phyloP scores from a whole-genome alignment of 2,797 vertebrate species.

The Pseudomugil gertrudae region DNA sequence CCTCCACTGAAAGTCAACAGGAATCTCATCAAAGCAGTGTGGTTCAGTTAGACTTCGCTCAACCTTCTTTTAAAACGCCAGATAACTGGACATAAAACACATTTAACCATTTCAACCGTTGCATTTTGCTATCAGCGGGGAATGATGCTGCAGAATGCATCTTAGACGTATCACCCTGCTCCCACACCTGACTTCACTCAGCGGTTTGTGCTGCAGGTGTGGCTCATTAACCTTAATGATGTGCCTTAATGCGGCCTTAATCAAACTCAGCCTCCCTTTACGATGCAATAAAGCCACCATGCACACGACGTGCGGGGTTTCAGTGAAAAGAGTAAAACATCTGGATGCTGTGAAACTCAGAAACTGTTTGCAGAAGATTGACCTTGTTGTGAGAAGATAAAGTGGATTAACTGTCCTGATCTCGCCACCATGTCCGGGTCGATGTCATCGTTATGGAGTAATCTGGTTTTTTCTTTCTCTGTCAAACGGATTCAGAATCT shows the following conservation, averaged over 20 bases:
- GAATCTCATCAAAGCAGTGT: not conserved
- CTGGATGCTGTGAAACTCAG: not conserved
- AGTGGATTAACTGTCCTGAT: not conserved
- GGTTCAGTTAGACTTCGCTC: not conserved
- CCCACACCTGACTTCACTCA: not conserved
- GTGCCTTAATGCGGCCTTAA: constrained; percentile 5
- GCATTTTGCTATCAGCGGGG: too few species aligned
- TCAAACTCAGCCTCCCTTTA: constrained; percentile 4
- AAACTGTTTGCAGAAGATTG: not conserved
- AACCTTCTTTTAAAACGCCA: too few species aligned
- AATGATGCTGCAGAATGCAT: not conserved
- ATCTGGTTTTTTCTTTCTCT: too few species aligned
- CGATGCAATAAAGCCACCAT: not conserved
- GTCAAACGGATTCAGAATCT: not conserved
- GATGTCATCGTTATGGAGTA: too few species aligned
- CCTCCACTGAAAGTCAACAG: not conserved
- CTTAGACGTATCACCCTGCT: not conserved
- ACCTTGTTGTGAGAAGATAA: not conserved
- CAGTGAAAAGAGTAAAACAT: not conserved
- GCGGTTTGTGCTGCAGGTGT: constrained; percentile 19
- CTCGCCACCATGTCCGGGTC: too few species aligned
- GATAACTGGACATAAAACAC: too few species aligned
- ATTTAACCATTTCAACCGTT: too few species aligned
- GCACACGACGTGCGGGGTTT: not conserved
- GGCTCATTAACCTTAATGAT: constrained; percentile 35